phyloP scores from a whole-genome alignment of 2,113 vertebrate genomes.

The Catharus fuscescens region DNA sequence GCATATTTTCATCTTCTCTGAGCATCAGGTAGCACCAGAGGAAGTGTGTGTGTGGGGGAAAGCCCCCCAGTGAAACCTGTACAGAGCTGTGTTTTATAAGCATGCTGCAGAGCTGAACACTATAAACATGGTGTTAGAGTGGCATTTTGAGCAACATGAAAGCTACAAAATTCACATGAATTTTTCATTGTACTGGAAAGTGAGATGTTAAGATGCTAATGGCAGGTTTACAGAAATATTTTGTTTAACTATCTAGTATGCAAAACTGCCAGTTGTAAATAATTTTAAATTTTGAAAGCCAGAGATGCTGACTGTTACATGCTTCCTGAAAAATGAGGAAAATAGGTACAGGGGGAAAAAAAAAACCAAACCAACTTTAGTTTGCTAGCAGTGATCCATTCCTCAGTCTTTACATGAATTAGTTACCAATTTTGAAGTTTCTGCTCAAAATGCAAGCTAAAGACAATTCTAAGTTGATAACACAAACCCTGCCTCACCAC shows the following conservation, averaged over 20 bases:
- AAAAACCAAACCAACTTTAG: neutral
- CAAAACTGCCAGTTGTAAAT: slow-evolving; percentile 44
- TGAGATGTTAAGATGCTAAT: slow-evolving; percentile 60
- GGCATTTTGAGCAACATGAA: slow-evolving; percentile 32
- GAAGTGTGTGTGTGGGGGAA: neutral
- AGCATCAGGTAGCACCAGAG: neutral
- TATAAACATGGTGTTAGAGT: slow-evolving; percentile 34
- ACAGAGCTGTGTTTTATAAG: slow-evolving; percentile 40
- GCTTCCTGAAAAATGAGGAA: neutral
- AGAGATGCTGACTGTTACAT: neutral
- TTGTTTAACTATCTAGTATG: slow-evolving; percentile 58
- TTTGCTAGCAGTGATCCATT: neutral
- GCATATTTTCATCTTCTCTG: neutral
- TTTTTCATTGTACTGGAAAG: slow-evolving; percentile 61
- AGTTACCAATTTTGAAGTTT: slow-evolving; percentile 5
- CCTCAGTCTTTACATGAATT: neutral
- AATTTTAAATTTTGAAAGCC: neutral
- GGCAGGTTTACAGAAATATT: slow-evolving; percentile 59
- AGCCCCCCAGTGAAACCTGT: neutral
- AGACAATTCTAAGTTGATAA: slow-evolving; percentile 1
- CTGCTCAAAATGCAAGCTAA: slow-evolving; percentile 20
- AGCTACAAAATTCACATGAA: slow-evolving; percentile 47
- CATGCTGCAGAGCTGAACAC: slow-evolving; percentile 4
- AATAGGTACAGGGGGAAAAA: neutral
- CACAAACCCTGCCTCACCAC: slow-evolving; percentile 34